Percentiles rank a stretch among this genome's conserved stretches.
phyloP scores from a whole-genome alignment of 2,113 vertebrate genomes.

The Orycteropus afer region DNA sequence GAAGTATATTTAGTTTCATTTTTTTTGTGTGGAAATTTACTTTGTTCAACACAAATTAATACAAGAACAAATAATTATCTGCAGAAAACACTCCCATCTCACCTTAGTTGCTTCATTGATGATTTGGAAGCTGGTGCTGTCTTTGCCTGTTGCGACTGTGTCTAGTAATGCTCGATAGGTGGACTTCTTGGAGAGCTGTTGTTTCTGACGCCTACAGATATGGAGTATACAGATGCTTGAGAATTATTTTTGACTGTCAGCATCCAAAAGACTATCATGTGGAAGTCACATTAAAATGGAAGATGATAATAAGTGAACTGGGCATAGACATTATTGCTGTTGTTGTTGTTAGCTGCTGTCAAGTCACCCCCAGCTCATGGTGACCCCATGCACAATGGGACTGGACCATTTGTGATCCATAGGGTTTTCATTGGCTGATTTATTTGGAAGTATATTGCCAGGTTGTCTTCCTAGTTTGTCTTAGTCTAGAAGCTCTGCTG shows the following conservation, averaged over 20 bases:
- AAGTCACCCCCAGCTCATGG: not conserved
- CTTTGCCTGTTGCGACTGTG: slow-evolving; percentile 86
- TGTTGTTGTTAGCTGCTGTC: not conserved
- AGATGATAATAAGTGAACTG: not conserved
- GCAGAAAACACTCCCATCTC: slow-evolving; percentile 56
- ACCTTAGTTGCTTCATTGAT: slow-evolving; percentile 86
- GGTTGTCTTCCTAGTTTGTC: not conserved
- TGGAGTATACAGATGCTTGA: slow-evolving; percentile 24
- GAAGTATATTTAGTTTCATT: slow-evolving; percentile 50
- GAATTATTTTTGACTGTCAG: slow-evolving; percentile 25
- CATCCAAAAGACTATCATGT: not conserved
- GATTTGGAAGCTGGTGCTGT: slow-evolving; percentile 88
- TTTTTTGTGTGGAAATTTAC: slow-evolving; percentile 32
- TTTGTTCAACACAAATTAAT: slow-evolving; percentile 46
- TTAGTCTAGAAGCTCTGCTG: not conserved
- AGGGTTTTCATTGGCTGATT: not conserved
- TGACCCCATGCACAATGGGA: not conserved
- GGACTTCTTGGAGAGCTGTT: slow-evolving; percentile 81
- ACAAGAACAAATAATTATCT: slow-evolving; percentile 22
- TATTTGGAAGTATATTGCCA: not conserved
- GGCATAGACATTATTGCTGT: not conserved
- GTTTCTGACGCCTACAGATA: slow-evolving; percentile 90
- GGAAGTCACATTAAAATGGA: slow-evolving; percentile 23
- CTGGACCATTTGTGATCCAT: not conserved
- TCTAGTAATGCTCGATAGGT: slow-evolving; percentile 88